Evolutionary conservation across 2,113 vertebrate species (phyloP), one percentile per base, ranked within the genome.

Genomic region (Pandion haliaetus): DNA sequence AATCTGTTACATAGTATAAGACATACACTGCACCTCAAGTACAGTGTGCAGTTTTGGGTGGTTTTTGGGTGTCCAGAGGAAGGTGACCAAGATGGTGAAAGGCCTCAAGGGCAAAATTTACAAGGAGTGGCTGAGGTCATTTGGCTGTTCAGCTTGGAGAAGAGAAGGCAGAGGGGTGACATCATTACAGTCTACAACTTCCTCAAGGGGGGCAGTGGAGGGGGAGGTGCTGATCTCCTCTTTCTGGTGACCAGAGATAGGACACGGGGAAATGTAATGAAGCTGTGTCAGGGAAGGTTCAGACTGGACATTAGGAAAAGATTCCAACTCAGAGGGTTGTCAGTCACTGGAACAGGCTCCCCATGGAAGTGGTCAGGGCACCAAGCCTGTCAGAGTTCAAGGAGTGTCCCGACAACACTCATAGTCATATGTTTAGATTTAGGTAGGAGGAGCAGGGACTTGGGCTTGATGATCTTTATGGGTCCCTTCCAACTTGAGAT

Each of bases 371-470:
- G 4, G 18, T 32, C 26, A 44, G 2, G 8, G 32, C 26, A 45
- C 17, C 6, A 47, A 45, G 17, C 14, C 49, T 73, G 32, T 26
- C 58, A 55, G 38, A 26, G 40, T 74, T 45, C 26, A 44, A 24
- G 47, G 45, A 72, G 9, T 2, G 3, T n/a, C 25, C 42, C 0
- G 4, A 44, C 1, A 1, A 52, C 1, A 1, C 44, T 61, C 2
- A 0, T 26, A 55, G 31, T 47, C 10, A 32, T 21, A 55, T 45
- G 17, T 74, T 62, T 65, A 47, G 29, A 23, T 55, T 57, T 40
- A 47, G 28, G 23, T 57, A 74, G 34, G 10, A 65, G 40, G 31
- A 65, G 32, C 26, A 45, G 13, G 21, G 34, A 74, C 5, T 14
- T 63, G 38, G 14, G 31, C 45, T 49, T 2, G 1, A 8, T 57